Conservation (phyloP, 30 jellyfish, hydroid and myxozoan species). For the Turritopsis dohrnii region DNA sequence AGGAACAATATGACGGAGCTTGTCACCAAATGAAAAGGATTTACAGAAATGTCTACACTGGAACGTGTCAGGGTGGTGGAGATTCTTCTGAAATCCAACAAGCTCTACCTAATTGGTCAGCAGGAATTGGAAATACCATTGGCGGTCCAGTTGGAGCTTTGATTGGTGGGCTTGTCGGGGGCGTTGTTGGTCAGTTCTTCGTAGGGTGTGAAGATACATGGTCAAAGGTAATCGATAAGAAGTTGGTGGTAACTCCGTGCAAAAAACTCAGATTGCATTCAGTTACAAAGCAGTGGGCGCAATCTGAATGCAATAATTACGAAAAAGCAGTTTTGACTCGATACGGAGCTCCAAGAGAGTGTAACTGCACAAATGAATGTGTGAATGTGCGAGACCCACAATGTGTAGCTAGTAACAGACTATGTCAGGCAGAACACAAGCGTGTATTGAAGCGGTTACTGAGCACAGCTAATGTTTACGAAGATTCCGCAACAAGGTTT, state of each 20-base stretch:
- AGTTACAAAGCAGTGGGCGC: slow-evolving; percentile 12
- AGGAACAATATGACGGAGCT: slow-evolving; percentile 17
- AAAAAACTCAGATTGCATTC: background rate
- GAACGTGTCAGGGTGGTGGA: slow-evolving; percentile 34
- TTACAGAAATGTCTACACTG: slow-evolving; percentile 18
- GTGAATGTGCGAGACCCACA: slow-evolving; percentile 20
- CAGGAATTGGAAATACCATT: slow-evolving; percentile 25
- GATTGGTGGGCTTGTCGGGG: slow-evolving; percentile 25
- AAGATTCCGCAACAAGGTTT: background rate
- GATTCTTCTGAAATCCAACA: background rate
- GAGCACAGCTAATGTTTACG: slow-evolving; percentile 10
- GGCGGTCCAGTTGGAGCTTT: slow-evolving; percentile 36
- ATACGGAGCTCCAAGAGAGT: slow-evolving; percentile 9
- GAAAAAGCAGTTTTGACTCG: background rate
- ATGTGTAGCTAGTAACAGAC: background rate
- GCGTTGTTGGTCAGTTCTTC: slow-evolving; percentile 26
- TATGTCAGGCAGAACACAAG: background rate
- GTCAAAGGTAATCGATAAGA: background rate
- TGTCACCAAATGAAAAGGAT: background rate
- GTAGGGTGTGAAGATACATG: slow-evolving; percentile 28
- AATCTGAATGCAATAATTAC: slow-evolving; percentile 4
- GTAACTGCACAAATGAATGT: slow-evolving; percentile 22
- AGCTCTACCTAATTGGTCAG: slow-evolving; percentile 28
- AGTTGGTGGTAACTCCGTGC: slow-evolving; percentile 18
- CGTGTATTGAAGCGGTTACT: background rate